phyloP scores from a whole-genome alignment of 2,888 invertebrate genomes.

The Euzophera pinguis region DNA sequence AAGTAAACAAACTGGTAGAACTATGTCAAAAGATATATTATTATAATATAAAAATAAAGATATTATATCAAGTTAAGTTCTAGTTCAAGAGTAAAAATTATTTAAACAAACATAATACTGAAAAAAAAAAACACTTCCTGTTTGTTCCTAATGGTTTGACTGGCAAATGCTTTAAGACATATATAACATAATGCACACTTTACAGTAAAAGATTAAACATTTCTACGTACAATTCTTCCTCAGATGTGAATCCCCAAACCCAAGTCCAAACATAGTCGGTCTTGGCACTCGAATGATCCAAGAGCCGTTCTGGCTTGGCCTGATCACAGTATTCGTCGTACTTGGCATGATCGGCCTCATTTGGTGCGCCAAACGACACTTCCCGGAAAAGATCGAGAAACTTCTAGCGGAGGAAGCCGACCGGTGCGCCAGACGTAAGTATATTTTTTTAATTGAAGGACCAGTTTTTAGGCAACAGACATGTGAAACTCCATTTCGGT shows the following conservation, averaged over 20 bases:
- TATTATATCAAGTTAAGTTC: too few relatives aligned
- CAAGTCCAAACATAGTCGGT: conserved; percentile 64
- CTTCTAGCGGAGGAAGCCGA: conserved; percentile 89
- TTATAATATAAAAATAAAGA: too few relatives aligned
- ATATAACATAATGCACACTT: too few relatives aligned
- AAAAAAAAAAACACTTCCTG: too few relatives aligned
- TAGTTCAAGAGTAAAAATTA: too few relatives aligned
- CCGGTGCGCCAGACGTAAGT: conserved; percentile 84
- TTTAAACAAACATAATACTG: too few relatives aligned
- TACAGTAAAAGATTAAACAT: too few relatives aligned
- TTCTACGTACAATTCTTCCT: too few relatives aligned
- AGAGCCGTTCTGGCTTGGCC: conserved; percentile 93
- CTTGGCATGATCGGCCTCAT: conserved; percentile 88
- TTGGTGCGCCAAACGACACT: conserved; percentile 92
- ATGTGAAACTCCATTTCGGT: conserved; percentile 14
- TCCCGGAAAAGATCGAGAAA: conserved; percentile 92
- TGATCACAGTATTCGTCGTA: conserved; percentile 90
- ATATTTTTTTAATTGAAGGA: conserved; percentile 26
- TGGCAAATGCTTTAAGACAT: too few relatives aligned
- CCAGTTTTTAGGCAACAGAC: conserved; percentile 54
- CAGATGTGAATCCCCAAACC: conserved; percentile 86
- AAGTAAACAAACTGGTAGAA: too few relatives aligned
- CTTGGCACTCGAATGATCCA: conserved; percentile 90
- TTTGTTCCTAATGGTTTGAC: too few relatives aligned
- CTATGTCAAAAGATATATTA: too few relatives aligned